Percentiles rank a stretch among this genome's conserved stretches.
Conservation (phyloP, 2,113 vertebrate species). For the Cygnus atratus region DNA sequence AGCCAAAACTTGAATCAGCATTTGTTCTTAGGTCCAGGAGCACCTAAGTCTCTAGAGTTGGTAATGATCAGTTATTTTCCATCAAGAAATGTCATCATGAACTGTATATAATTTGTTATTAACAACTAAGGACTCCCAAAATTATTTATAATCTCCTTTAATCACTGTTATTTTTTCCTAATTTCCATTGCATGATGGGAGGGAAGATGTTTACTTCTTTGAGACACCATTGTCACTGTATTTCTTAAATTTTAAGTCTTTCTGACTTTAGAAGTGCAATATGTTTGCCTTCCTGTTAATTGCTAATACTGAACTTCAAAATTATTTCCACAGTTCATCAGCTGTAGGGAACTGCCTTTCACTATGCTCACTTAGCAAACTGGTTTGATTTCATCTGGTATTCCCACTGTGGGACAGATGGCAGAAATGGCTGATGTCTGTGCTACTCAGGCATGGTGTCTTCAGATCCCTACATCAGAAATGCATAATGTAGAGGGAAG, state of each 20-base stretch:
- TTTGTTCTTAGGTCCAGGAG: not conserved
- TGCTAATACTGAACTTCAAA: not conserved
- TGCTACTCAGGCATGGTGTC: not conserved
- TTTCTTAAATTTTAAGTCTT: not conserved
- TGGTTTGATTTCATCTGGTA: slow-evolving; percentile 25
- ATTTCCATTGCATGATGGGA: not conserved
- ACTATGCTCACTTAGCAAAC: not conserved
- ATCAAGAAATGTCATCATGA: not conserved
- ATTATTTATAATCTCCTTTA: not conserved
- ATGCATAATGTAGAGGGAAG: not conserved
- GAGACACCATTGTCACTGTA: not conserved
- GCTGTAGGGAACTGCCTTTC: not conserved
- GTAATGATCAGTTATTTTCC: not conserved
- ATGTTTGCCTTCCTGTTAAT: not conserved
- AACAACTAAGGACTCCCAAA: not conserved
- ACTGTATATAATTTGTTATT: not conserved
- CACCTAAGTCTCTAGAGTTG: not conserved
- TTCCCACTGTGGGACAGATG: slow-evolving; percentile 51
- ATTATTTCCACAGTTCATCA: not conserved
- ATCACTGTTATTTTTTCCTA: not conserved
- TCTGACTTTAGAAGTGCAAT: not conserved
- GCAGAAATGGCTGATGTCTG: slow-evolving; percentile 19
- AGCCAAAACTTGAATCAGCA: not conserved
- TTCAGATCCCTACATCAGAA: slow-evolving; percentile 25
- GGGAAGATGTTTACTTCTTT: not conserved